phyloP scores from a whole-genome alignment of 2,113 vertebrate genomes.

The Poeciliopsis prolifica region DNA sequence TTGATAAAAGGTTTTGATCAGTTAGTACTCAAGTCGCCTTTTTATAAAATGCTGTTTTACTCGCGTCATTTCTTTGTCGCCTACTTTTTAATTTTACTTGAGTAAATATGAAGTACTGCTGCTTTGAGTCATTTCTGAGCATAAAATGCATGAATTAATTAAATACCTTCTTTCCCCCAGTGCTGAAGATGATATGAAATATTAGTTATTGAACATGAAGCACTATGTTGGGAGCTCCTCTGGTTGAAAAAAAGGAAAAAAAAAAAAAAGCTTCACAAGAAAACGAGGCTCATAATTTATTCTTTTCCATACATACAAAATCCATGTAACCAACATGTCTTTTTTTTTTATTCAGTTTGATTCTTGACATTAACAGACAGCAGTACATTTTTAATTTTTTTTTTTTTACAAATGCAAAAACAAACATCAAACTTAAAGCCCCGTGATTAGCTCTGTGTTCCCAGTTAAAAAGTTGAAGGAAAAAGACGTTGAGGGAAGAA shows the following conservation, averaged over 20 bases:
- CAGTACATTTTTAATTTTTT: conserved; percentile 63
- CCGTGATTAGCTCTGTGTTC: conserved; percentile 62
- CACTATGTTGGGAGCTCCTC: too few species aligned
- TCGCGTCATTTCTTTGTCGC: too few species aligned
- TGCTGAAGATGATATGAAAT: too few species aligned
- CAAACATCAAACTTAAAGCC: conserved; percentile 52
- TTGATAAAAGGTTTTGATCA: too few species aligned
- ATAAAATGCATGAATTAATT: too few species aligned
- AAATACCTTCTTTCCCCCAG: too few species aligned
- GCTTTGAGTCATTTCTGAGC: too few species aligned
- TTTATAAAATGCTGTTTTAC: too few species aligned
- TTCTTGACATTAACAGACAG: conserved; percentile 74
- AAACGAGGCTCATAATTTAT: conserved; percentile 78
- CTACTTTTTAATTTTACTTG: too few species aligned
- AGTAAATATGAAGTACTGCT: too few species aligned
- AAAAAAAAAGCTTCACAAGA: conserved; percentile 7
- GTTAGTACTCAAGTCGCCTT: too few species aligned
- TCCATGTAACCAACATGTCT: conserved; percentile 75
- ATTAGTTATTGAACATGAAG: too few species aligned
- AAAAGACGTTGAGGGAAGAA: conserved; percentile 66
- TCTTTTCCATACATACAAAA: conserved; percentile 86
- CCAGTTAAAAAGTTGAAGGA: conserved; percentile 46
- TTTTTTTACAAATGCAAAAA: conserved; percentile 44
- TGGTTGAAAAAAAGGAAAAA: not conserved
- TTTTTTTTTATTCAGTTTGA: conserved; percentile 70